Base-by-base conservation (phyloP, 2,888 invertebrate species). In the Oscheius sp. region DNA sequence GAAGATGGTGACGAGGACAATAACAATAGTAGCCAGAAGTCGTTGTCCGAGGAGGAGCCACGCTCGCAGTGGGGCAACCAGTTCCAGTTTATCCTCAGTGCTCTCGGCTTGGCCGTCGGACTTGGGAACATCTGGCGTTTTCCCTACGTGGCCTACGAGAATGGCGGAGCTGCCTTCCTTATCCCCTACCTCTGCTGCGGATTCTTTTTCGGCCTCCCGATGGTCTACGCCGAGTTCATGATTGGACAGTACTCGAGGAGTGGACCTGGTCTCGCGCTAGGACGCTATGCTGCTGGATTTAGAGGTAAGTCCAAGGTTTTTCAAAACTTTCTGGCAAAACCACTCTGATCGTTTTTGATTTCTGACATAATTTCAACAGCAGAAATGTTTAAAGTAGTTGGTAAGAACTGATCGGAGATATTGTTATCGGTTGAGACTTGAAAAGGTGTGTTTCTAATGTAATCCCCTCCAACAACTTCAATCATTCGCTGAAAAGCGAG, bases 121-220 rank as follows among this genome's bases (percentile, higher is more conserved):
- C 77, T 87, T n/a, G 87, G 87, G 58, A 87, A 87, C 75, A 79
- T 84, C 55, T 84, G 84, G 84, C 62, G 76, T 42, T 82, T 82
- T 65, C 82, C 82, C 53, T 75, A 72, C 9, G 70, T 82, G 42
- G 82, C 81, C 9, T 82, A 78, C 68, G 76, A 81, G 48, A 80
- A 84, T 72, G 85, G 85, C 66, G 85, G 85, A 75, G 89, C 88
- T n/a, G 89, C 89, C 2, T 89, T 89, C 73, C 86, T 89, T 13
- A 87, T 89, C 47, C 89, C 89, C 0, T 89, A 89, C 84, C 77
- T 89, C 10, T 82, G 87, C 65, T 89, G 89, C 85, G 80, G 88
- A 65, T 81, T 89, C 48, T 79, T 87, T 51, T 89, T 89, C 74
- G 89, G 89, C 2, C 88, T 89, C 79, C 89, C 89, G 0, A 79